Evolutionary conservation across 1,140 invertebrate genomes (phyloP), one percentile per base, ranked within the genome.

Genomic region (Drosophila triauraria): DNA sequence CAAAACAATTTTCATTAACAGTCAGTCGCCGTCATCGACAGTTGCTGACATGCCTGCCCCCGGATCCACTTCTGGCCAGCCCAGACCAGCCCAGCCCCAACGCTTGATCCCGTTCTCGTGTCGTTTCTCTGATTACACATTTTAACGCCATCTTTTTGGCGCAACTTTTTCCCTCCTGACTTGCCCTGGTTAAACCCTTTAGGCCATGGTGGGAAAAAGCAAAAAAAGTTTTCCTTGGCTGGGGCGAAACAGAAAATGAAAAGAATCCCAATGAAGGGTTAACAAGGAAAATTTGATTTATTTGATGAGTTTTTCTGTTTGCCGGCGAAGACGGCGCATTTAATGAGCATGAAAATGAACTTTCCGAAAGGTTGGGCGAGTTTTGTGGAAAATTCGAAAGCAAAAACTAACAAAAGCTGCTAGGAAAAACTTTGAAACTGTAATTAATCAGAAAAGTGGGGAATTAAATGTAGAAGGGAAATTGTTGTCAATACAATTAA

Each of bases 251-350:
- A 51, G 77, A 50, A 61, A 63, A 69, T 63, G 68, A 48, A 57
- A 64, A 67, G 80, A 88, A 90, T 81, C 85, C 78, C 78, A 90
- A 81, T 88, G 85, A 90, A 81, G 84, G 80, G 85, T 84, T 90
- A 90, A 88, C 85, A 81, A 88, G 84, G 50, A 80, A 88, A 90
- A 88, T 88, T 88, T 90, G 85, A 88, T 88, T 88, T 88, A 88
- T 88, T 88, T 88, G 84, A 90, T 90, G 80, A 90, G 85, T 88
- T 81, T 88, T 70, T 68, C 71, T 74, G 65, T 82, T 77, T 56
- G 59, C 43, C 54, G 25, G 30, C 12, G 27, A 42, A 42, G 48
- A 78, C 78, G 84, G 62, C 62, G 85, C 68, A 65, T 88, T 87
- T 84, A 88, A 88, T 88, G 84, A 88, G 84, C 84, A 81, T 81